Evolutionary conservation across 2,113 vertebrate species (phyloP).

Genomic region (Chrysemys picta): DNA sequence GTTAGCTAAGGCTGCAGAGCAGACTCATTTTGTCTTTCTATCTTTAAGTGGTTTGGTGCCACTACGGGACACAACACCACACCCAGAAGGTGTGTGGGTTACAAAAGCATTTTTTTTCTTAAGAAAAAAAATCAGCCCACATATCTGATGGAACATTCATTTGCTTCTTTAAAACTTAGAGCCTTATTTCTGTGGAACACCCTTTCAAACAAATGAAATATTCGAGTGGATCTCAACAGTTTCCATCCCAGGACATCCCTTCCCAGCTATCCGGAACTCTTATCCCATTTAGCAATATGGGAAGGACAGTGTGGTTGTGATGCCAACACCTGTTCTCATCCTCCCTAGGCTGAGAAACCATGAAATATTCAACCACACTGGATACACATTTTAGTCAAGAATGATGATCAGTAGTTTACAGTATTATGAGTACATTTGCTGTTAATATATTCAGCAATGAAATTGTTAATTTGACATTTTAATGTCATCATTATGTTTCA

Average conservation of each 20-base stretch:
- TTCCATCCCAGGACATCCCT: not conserved
- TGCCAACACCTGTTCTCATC: not conserved
- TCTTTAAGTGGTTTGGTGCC: no score
- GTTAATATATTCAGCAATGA: fast-evolving
- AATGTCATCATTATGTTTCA: not conserved
- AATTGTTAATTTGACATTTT: not conserved
- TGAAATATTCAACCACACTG: not conserved
- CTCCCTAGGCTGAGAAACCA: not conserved
- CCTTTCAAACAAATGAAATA: not conserved
- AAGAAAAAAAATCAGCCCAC: not conserved
- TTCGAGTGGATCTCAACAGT: not conserved
- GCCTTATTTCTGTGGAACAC: not conserved
- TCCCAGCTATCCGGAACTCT: not conserved
- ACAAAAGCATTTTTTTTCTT: not conserved
- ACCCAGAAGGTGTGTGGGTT: no score
- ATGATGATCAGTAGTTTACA: not conserved
- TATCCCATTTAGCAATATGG: fast-evolving
- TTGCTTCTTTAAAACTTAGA: not conserved
- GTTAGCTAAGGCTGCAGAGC: no score
- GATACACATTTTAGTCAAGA: fast-evolving
- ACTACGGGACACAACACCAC: no score
- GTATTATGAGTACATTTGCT: not conserved
- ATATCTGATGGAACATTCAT: fast-evolving
- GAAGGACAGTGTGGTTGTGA: not conserved
- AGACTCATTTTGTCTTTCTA: no score